Evolutionary conservation across 2,888 invertebrate species (phyloP), one percentile per base, ranked within the genome.

Genomic region (Habrosyne pyritoides): DNA sequence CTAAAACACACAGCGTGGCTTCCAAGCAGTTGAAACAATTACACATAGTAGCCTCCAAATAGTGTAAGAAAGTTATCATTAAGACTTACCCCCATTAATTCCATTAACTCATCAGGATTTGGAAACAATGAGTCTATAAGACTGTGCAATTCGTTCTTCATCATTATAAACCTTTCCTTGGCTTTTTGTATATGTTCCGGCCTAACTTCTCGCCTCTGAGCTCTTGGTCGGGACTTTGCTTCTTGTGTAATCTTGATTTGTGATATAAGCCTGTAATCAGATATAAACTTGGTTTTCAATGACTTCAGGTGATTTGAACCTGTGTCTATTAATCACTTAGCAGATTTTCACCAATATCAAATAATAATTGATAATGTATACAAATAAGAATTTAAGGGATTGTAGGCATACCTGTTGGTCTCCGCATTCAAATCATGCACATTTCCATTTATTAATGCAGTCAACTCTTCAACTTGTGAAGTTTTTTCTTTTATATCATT

Each of bases 81-180:
- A 51, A 52, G 52, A 79, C 87, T 84, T 62, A 92, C 93, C 33
- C 81, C 83, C 65, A 91, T 64, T 49, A 86, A 54, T 10, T 81
- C 79, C 30, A 75, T 72, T 3, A 91, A 71, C 22, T 71, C 46
- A 0, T 74, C 76, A 30, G 78, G 71, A 21, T 80, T 73, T 0
- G 88, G 88, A 50, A 83, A 89, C 54, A 90, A 61, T 0, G 87
- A 79, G 21, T 81, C 61, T 47, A 93, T 81, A 0, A 92, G 74
- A 0, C 75, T 73, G 6, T 83, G 83, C 0, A 93, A 70, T 56
- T 86, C 81, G 6, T 58, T 70, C 66, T 91, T 93, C 73, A 91
- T 69, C 1, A 64, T 56, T 0, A 71, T 67, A 54, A 93, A 93
- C 47, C 64, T 76, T 6, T 84, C 79, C 53, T 83, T 87, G 0